Evolutionary conservation across 2,113 vertebrate genomes (phyloP).

Genomic region (Eretmochelys imbricata): DNA sequence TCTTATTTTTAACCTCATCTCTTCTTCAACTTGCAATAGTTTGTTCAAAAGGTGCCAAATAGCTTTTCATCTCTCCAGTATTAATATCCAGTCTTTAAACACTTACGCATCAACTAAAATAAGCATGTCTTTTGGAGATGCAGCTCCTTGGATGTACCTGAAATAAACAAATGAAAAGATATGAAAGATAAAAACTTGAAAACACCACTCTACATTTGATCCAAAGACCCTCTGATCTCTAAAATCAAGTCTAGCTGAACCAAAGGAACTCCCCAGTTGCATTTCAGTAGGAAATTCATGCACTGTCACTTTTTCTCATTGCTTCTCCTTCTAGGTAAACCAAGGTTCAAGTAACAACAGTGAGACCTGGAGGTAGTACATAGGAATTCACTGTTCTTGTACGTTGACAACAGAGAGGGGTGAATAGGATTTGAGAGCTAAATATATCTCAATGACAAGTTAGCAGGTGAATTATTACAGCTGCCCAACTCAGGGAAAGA

Average conservation of each 20-base stretch:
- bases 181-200: neutral
- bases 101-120: constrained; percentile 99
- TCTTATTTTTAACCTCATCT: neutral
- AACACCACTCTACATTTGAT: neutral
- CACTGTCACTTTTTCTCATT: neutral
- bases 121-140: constrained; percentile 98
- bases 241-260: neutral
- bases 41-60: neutral
- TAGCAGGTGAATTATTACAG: neutral
- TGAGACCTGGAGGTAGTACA: neutral
- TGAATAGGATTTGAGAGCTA: neutral
- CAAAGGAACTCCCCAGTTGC: neutral
- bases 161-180: constrained; percentile 48
- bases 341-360: neutral
- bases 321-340: neutral
- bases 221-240: accelerated
- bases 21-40: neutral
- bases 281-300: neutral
- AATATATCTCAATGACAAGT: neutral
- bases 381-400: neutral
- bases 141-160: constrained; percentile 99
- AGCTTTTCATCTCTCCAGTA: neutral
- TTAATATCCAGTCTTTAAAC: constrained; percentile 43
- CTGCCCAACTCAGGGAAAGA: neutral
- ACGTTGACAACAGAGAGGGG: neutral